Evolutionary conservation across 2,113 vertebrate genomes (phyloP).

Genomic region (Rana temporaria): DNA sequence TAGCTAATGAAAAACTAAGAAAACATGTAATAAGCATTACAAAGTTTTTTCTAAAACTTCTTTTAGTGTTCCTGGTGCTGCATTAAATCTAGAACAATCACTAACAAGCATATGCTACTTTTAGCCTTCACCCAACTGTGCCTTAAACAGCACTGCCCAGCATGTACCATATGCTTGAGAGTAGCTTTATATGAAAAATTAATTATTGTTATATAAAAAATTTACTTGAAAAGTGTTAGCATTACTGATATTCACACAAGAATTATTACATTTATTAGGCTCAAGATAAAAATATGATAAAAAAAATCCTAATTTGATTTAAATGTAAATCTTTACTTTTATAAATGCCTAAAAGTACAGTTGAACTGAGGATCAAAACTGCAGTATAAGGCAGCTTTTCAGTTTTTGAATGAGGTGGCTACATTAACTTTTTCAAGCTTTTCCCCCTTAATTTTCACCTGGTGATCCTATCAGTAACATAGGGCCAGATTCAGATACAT

Average conservation of each 20-base stretch:
- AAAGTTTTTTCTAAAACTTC: not conserved
- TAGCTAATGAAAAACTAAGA: not conserved
- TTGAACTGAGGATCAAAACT: no score
- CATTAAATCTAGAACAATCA: slow-evolving; percentile 17
- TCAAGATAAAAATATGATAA: not conserved
- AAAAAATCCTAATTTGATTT: not conserved
- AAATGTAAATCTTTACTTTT: not conserved
- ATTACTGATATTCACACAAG: not conserved
- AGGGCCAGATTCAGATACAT: no score
- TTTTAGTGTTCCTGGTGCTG: slow-evolving; percentile 5
- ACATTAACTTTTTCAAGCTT: no score
- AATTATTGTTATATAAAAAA: slow-evolving; percentile 21
- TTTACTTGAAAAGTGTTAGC: not conserved
- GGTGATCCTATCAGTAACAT: no score
- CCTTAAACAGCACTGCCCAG: slow-evolving; percentile 22
- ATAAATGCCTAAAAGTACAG: no score
- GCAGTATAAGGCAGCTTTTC: no score
- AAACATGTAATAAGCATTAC: not conserved
- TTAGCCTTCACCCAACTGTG: slow-evolving; percentile 41
- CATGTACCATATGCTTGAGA: slow-evolving; percentile 28
- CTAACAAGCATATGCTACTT: slow-evolving; percentile 40
- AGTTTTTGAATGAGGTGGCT: no score
- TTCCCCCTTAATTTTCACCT: no score
- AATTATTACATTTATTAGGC: not conserved
- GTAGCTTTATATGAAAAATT: slow-evolving; percentile 42